Conservation (phyloP, 2,113 vertebrate genomes). For the Macaca mulatta region DNA sequence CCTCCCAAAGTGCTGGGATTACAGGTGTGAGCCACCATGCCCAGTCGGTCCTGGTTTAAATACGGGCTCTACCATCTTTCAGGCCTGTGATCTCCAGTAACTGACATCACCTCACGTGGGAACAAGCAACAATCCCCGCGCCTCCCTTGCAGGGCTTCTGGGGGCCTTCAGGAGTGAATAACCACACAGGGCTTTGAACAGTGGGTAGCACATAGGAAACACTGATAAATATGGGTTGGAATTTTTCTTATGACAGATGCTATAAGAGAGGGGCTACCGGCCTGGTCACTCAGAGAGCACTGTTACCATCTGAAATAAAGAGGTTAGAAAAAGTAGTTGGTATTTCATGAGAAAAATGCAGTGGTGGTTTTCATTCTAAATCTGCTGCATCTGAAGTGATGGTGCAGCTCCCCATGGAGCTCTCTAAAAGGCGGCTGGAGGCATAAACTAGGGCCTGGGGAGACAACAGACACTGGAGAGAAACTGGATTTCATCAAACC, state of each 20-base stretch:
- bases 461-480: fast-evolving
- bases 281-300: not conserved
- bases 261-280: not conserved
- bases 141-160: not conserved
- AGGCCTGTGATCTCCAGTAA: not conserved
- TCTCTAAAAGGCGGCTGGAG: not conserved
- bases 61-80: not conserved
- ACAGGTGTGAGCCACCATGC: too few relatives aligned
- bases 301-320: not conserved
- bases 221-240: fast-evolving
- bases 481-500: not conserved
- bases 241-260: not conserved
- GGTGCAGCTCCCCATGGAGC: not conserved
- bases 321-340: not conserved
- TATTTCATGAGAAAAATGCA: not conserved
- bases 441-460: fast-evolving
- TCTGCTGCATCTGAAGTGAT: not conserved
- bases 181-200: fast-evolving
- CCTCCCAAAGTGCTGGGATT: too few relatives aligned
- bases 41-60: not conserved
- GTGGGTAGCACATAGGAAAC: not conserved
- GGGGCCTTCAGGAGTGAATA: not conserved
- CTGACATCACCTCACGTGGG: fast-evolving
- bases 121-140: fast-evolving
- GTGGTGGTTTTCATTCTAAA: not conserved